A percentile compares a stretch with the other conserved stretches of the same genome.
Conservation (phyloP, 1,140 invertebrate species). For the Andricus grossulariae region DNA sequence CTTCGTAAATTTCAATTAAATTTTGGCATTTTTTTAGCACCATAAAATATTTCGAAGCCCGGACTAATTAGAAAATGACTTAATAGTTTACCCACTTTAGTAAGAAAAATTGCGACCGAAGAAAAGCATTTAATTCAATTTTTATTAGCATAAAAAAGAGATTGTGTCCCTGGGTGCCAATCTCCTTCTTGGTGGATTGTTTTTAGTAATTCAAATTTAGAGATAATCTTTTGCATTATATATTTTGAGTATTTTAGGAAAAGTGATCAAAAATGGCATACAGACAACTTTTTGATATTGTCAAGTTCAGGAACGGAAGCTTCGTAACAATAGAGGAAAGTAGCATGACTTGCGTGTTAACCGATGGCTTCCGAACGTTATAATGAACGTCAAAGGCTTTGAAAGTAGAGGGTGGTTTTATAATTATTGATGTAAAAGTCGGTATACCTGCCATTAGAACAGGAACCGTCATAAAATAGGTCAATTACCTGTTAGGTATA, state of each 20-base stretch:
- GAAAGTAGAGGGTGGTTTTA: background rate
- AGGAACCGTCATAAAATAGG: background rate
- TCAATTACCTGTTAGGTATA: background rate
- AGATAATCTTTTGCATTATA: background rate
- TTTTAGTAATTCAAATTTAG: too few species aligned
- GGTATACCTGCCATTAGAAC: background rate
- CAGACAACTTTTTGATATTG: background rate
- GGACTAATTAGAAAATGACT: too few species aligned
- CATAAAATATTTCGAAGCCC: too few species aligned
- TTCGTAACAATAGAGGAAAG: background rate
- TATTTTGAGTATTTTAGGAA: background rate
- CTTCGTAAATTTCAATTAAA: too few species aligned
- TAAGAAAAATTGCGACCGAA: too few species aligned
- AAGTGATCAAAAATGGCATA: background rate
- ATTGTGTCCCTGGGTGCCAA: too few species aligned
- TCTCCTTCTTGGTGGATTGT: too few species aligned
- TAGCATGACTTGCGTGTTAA: background rate
- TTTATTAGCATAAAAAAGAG: too few species aligned
- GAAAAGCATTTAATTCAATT: too few species aligned
- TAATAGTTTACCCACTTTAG: too few species aligned
- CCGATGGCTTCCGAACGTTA: background rate
- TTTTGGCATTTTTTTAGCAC: too few species aligned
- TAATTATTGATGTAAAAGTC: constrained; percentile 6
- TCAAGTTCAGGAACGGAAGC: background rate
- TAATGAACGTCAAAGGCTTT: background rate